Evolutionary conservation across 2,888 invertebrate genomes (phyloP), one percentile per base, ranked within the genome.

Genomic region (Philhelius pedissequus): DNA sequence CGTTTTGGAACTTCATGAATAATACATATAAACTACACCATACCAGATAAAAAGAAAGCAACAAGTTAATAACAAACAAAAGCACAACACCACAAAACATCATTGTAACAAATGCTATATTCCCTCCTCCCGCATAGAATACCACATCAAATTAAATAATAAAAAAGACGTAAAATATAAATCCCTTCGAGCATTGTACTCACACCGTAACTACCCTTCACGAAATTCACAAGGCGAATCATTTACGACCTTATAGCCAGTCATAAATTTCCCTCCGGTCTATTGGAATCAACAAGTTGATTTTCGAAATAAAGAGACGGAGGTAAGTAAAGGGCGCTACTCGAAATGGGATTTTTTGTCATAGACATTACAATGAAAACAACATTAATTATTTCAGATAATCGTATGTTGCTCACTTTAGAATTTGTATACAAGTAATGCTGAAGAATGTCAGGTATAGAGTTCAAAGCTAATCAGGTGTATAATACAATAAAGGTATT

Each of bases 201-300:
- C 9, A 22, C n/a, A n/a, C n/a, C n/a, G n/a, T n/a, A 68, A 40
- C 45, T 32, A 74, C 68, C 77, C 71, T 60, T 27, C 68, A 9
- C 45, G 35, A 27, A 48, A 45, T 30, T 56, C 56, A 32, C 27
- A 56, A 58, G 35, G 4, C 71, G 35, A 27, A 11, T 48, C 64
- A 56, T 70, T 70, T 75, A 75, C 80, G 80, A 75, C 45, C 15
- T 69, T 48, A 64, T 20, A 70, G 70, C 56, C 30, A 48, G 50
- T 70, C 62, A 54, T 77, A 77, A 70, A 77, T 68, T 77, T 77
- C 27, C n/a, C 38, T 48, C 60, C 35, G 64, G 40, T 70, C 50
- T 70, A 71, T 71, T 58, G 70, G 56, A 77, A 66, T 54, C 82
- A 82, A 82, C 82, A 82, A 77, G 82, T 82, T 58, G 50, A 50